Evolutionary conservation across 2,113 vertebrate species (phyloP).

Genomic region (Sula dactylatra): DNA sequence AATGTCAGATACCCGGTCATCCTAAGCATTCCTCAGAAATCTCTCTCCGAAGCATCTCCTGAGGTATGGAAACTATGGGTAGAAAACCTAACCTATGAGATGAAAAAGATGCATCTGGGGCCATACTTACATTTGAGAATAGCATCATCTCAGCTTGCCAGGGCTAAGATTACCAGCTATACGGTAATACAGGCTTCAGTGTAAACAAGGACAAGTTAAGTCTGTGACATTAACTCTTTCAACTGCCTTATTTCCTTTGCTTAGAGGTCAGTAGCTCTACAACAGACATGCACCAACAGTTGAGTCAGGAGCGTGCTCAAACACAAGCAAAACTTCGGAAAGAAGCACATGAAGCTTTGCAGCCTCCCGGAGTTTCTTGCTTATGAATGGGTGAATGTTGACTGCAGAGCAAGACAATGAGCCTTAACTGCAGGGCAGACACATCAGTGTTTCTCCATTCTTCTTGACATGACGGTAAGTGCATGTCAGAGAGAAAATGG

Average conservation of each 20-base stretch:
- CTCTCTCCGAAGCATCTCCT: background rate
- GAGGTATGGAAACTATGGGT: background rate
- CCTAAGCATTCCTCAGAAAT: background rate
- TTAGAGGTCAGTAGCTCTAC: background rate
- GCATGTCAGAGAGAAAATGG: background rate
- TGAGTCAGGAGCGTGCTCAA: background rate
- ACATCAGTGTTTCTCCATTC: background rate
- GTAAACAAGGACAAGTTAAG: background rate
- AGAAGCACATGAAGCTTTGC: fast-evolving
- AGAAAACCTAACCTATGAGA: too few species aligned
- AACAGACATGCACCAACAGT: background rate
- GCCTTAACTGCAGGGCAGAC: background rate
- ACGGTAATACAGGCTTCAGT: background rate
- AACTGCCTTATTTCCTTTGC: background rate
- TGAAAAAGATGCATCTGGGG: background rate
- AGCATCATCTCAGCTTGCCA: background rate
- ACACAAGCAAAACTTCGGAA: background rate
- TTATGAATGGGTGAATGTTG: background rate
- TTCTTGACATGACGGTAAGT: background rate
- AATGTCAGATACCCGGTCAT: background rate
- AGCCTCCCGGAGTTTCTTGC: fast-evolving
- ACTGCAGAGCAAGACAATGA: background rate
- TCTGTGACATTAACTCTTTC: background rate
- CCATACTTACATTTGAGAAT: background rate
- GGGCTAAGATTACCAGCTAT: background rate